These are phyloP conservation scores for Melanogrammus aeglefinus DNA, from an alignment of 2,797 vertebrate species.

Conservation along the genomic window DNA sequence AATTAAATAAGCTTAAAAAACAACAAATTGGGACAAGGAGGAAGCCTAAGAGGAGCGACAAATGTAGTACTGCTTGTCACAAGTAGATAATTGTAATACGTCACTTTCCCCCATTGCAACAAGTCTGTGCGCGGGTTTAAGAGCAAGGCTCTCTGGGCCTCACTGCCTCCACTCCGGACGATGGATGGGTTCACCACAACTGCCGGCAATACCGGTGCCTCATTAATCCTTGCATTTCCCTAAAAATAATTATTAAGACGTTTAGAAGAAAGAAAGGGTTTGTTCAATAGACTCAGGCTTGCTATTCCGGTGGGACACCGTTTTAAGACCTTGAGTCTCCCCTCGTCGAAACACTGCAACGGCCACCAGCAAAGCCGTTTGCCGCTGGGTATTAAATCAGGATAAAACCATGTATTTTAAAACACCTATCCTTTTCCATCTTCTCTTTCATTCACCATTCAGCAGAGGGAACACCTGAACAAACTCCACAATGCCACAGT, in stretches of 20 bases:
- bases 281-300: neutral
- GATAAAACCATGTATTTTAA: slow-evolving; percentile 29
- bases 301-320: neutral
- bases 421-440: slow-evolving; percentile 20
- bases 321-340: slow-evolving; percentile 59
- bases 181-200: neutral
- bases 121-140: neutral
- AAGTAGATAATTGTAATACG: no score
- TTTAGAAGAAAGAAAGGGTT: slow-evolving; percentile 28
- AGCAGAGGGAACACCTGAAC: slow-evolving; percentile 24
- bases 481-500: slow-evolving; percentile 24
- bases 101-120: neutral
- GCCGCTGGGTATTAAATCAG: slow-evolving; percentile 30
- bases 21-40: slow-evolving; percentile 15
- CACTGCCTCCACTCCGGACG: neutral
- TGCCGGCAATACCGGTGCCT: neutral
- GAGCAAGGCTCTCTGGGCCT: neutral
- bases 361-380: slow-evolving; percentile 16
- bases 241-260: slow-evolving; percentile 44
- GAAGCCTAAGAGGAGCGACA: slow-evolving; percentile 41
- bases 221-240: neutral
- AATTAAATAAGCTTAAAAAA: slow-evolving; percentile 27
- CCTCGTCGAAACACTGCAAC: slow-evolving; percentile 53
- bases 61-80: slow-evolving; percentile 29
- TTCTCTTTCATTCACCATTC: slow-evolving; percentile 21